A percentile compares a stretch with the other conserved stretches of the same genome.
phyloP scores from a whole-genome alignment of 2,888 invertebrate genomes.

The Coleophora deauratella region DNA sequence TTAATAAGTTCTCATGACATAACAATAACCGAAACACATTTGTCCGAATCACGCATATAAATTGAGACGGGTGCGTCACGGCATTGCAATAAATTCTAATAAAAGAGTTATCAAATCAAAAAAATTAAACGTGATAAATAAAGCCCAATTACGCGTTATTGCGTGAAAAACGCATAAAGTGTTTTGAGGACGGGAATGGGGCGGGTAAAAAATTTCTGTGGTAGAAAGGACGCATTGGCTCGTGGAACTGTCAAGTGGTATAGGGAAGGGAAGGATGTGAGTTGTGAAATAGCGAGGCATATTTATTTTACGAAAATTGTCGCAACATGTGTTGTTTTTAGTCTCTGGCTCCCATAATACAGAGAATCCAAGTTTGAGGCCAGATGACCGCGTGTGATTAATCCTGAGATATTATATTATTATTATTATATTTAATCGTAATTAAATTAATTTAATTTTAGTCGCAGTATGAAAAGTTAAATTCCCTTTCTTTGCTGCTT shows the following conservation, averaged over 20 bases:
- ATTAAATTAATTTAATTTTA: too few species aligned
- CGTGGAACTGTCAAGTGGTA: constrained; percentile 34
- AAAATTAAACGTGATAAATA: constrained; percentile 74
- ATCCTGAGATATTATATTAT: too few species aligned
- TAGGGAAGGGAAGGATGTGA: constrained; percentile 31
- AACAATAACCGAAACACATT: constrained; percentile 54
- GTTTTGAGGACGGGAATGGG: constrained; percentile 21
- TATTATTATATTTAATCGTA: too few species aligned
- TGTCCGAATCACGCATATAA: constrained; percentile 56
- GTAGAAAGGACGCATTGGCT: constrained; percentile 23
- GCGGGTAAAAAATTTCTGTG: constrained; percentile 19
- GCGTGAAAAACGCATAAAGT: constrained; percentile 72
- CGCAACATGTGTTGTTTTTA: too few species aligned
- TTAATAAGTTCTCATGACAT: constrained; percentile 26
- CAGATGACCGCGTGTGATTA: too few species aligned
- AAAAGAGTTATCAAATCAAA: constrained; percentile 68
- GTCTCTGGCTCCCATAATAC: too few species aligned
- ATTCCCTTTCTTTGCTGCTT: too few species aligned
- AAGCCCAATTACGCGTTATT: constrained; percentile 71
- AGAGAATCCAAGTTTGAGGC: too few species aligned
- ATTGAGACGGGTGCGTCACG: constrained; percentile 47
- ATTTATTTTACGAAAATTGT: too few species aligned
- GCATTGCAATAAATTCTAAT: constrained; percentile 61
- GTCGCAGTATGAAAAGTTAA: too few species aligned
- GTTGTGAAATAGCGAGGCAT: constrained; percentile 5